Percentiles rank a stretch among this genome's conserved stretches.
Conservation (phyloP, 2,888 invertebrate species). For the Cremastinae sp. region DNA sequence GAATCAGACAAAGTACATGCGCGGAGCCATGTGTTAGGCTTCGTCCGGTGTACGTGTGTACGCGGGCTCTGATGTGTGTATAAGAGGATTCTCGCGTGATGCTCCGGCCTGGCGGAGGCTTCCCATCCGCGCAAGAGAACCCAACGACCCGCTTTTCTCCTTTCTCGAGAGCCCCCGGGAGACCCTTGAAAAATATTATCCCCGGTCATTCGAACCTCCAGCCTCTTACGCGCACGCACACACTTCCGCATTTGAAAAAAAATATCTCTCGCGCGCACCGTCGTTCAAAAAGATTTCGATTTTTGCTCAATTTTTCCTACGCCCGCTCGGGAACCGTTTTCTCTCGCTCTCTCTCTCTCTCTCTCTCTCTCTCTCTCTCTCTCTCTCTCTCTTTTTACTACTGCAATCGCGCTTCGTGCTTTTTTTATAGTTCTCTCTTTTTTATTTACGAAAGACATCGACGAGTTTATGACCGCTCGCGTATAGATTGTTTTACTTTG, state of each 20-base stretch:
- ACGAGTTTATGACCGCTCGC: no score
- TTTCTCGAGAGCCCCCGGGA: constrained; percentile 23
- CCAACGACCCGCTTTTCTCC: constrained; percentile 53
- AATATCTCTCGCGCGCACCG: constrained; percentile 36
- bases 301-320: constrained; percentile 1
- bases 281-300: constrained; percentile 31
- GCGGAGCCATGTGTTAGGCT: constrained; percentile 12
- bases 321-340: no score
- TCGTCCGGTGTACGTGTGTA: constrained; percentile 20
- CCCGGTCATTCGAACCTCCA: constrained; percentile 44
- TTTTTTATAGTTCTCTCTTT: neutral
- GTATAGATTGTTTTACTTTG: neutral
- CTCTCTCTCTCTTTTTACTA: neutral
- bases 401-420: neutral
- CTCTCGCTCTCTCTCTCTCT: constrained; percentile 1
- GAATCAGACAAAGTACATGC: constrained; percentile 12
- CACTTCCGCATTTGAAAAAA: constrained; percentile 11
- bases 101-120: constrained; percentile 42
- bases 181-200: constrained; percentile 47
- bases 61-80: constrained; percentile 26
- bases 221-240: constrained; percentile 10
- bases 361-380: neutral
- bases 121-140: constrained; percentile 43
- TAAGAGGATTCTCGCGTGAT: constrained; percentile 54
- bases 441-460: neutral